These are phyloP conservation scores for Mactromeris polynyma DNA, from an alignment of 2,888 invertebrate species.

Conservation along the genomic window DNA sequence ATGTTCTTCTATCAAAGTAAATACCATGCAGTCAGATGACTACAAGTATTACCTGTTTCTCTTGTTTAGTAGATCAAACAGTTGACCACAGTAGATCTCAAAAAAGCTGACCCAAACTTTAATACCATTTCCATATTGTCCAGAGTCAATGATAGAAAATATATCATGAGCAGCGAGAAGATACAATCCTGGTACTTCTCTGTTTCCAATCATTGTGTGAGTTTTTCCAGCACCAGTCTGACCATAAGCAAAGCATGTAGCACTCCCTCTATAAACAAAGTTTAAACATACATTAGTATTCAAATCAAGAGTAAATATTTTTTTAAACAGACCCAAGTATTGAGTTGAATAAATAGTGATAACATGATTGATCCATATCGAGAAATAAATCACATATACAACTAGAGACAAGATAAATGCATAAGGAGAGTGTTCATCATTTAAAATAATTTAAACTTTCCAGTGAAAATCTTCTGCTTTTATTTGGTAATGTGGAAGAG, in stretches of 20 bases:
- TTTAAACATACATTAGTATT: background rate
- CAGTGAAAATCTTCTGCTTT: too few species aligned
- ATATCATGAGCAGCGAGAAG: slow-evolving; percentile 85
- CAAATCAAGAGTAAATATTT: too few species aligned
- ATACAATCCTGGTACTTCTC: slow-evolving; percentile 83
- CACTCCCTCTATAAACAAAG: slow-evolving; percentile 80
- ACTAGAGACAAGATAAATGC: too few species aligned
- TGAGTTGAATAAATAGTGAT: too few species aligned
- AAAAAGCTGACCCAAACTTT: slow-evolving; percentile 87
- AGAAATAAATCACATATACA: too few species aligned
- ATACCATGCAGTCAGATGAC: too few species aligned
- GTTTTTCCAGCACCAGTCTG: slow-evolving; percentile 87
- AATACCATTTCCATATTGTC: slow-evolving; percentile 78
- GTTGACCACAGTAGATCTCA: slow-evolving; percentile 87
- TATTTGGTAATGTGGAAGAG: too few species aligned
- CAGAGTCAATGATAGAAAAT: slow-evolving; percentile 79
- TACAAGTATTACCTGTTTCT: slow-evolving; percentile 82
- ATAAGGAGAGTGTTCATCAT: too few species aligned
- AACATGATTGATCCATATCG: too few species aligned
- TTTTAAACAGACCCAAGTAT: too few species aligned
- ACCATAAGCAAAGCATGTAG: slow-evolving; percentile 87
- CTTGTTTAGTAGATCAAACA: slow-evolving; percentile 86
- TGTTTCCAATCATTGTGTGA: slow-evolving; percentile 85
- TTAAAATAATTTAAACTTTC: too few species aligned
- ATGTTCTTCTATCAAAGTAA: too few species aligned